Evolutionary conservation across 2,888 invertebrate genomes (phyloP).

Genomic region (Osedax frankpressi): DNA sequence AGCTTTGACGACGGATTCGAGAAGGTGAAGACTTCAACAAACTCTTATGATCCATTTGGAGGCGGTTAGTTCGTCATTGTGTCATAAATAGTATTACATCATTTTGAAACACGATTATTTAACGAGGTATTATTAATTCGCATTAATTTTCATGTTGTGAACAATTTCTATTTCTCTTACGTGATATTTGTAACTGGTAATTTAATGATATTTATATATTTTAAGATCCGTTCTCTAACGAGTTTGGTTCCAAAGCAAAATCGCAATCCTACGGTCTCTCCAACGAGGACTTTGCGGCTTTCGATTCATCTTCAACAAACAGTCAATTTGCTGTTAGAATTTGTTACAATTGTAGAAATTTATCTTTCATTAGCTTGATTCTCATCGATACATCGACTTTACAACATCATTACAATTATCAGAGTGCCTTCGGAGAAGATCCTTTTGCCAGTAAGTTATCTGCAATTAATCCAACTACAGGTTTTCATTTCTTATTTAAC

Average conservation of each 20-base stretch:
- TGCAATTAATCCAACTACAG: background rate
- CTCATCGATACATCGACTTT: no score
- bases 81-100: no score
- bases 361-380: no score
- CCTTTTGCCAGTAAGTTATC: background rate
- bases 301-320: background rate
- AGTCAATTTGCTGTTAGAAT: background rate
- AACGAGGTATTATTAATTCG: no score
- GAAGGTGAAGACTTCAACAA: background rate
- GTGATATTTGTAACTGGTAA: background rate
- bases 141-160: no score
- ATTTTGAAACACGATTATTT: no score
- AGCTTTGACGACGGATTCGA: background rate
- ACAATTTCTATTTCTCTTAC: background rate
- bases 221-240: background rate
- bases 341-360: no score
- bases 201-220: background rate
- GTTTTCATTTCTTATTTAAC: no score
- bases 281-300: background rate
- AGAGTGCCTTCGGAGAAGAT: background rate
- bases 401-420: no score
- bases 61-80: no score
- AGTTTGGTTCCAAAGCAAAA: background rate
- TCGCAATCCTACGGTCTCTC: background rate
- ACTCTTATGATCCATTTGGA: background rate